phyloP scores from a whole-genome alignment of 2,797 vertebrate species.

The Pseudomugil tenellus region DNA sequence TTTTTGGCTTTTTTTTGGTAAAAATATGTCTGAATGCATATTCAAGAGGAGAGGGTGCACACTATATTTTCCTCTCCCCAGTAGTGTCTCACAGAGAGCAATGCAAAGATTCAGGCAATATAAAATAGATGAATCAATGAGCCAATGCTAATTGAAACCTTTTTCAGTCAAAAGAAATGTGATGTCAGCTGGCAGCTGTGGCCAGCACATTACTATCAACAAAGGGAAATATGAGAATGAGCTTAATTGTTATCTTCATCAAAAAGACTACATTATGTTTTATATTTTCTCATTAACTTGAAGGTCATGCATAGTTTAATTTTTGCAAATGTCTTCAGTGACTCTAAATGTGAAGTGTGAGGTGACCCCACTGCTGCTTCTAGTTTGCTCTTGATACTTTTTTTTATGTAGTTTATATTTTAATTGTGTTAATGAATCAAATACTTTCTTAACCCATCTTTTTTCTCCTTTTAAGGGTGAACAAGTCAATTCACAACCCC shows the following conservation, averaged over 20 bases:
- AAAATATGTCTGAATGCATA: neutral
- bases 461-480: no score
- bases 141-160: constrained; percentile 24
- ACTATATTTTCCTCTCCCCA: constrained; percentile 12
- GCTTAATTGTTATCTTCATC: neutral
- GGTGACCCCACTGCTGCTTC: neutral
- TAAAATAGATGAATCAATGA: constrained; percentile 29
- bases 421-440: neutral
- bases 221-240: neutral
- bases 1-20: neutral
- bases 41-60: neutral
- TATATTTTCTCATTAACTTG: neutral
- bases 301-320: no score
- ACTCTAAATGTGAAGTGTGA: no score
- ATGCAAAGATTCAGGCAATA: constrained; percentile 4
- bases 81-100: constrained; percentile 9
- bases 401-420: neutral
- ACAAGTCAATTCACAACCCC: no score
- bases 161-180: constrained; percentile 14
- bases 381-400: neutral
- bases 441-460: no score
- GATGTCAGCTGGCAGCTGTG: constrained; percentile 26
- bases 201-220: neutral
- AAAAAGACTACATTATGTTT: neutral
- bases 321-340: no score